Conservation (phyloP, 1,140 invertebrate species). For the Drosophila nannoptera region DNA sequence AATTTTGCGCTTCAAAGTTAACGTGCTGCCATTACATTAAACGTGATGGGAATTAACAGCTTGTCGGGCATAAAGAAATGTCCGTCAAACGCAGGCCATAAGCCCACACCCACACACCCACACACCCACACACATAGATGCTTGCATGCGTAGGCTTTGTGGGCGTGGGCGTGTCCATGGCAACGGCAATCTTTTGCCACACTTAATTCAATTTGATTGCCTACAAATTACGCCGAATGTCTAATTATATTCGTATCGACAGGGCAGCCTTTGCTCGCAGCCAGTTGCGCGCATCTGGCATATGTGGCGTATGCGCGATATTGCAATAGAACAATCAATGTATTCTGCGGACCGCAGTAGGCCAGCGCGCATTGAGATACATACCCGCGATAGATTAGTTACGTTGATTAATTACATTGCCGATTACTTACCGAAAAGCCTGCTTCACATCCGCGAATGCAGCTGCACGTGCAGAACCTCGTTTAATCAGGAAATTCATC, state of each 20-base stretch:
- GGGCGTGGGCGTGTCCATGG: conserved; percentile 56
- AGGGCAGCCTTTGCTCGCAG: background rate
- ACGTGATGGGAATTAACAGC: conserved; percentile 76
- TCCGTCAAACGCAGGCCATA: conserved; percentile 14
- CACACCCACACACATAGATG: conserved; percentile 3
- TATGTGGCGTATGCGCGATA: no score
- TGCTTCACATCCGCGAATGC: no score
- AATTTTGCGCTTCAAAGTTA: conserved; percentile 74
- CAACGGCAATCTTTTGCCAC: conserved; percentile 55
- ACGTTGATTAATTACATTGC: no score
- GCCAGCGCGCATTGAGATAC: conserved; percentile 24
- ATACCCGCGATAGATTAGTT: conserved; percentile 49
- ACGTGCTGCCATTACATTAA: conserved; percentile 74
- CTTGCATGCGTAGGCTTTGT: conserved; percentile 9
- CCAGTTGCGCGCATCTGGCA: no score
- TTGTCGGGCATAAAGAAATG: conserved; percentile 36
- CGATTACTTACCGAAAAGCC: no score
- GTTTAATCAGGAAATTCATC: no score
- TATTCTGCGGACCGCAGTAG: conserved; percentile 17
- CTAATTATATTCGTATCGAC: conserved; percentile 65
- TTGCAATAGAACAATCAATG: no score
- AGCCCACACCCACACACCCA: background rate
- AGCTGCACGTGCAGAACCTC: no score
- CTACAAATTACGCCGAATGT: conserved; percentile 74
- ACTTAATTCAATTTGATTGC: conserved; percentile 77